Base-by-base conservation (phyloP, 2,888 invertebrate species). In the Trachelus tabidus region DNA sequence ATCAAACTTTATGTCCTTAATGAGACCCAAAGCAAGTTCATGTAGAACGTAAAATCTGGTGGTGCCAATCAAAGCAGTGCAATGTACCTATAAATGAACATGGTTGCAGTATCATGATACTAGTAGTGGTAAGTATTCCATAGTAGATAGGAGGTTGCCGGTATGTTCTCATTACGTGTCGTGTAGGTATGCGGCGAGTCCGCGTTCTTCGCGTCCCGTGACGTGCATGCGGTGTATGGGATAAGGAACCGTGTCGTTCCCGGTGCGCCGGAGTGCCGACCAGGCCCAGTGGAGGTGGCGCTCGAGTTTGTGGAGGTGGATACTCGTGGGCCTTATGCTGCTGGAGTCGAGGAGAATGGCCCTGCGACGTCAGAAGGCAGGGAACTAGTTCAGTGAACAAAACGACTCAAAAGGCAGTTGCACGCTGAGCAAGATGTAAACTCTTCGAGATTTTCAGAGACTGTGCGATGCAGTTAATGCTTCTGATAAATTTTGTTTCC, bases 331-430 rank as follows among this genome's bases (percentile, higher is more conserved):
- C 68, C 82, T 83, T 80, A 81, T 82, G 81, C 77, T 82, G 81
- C 78, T 79, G 73, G 82, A 81, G 83, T 76, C 77, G 35, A 75
- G 56, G 76, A 78, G 83, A 83, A 83, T 79, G 80, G 83, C 81
- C 77, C 80, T 80, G 83, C 82, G 86, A 83, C 82, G 87, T 75
- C 80, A 85, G 88, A 85, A 86, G 87, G 83, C 84, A 85, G 87
- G 90, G 90, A 91, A 91, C 91, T 91, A 91, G 91, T 91, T 91
- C 91, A 91, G 90, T 89, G 90, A 91, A 90, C 90, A 91, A 91
- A 91, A 91, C 90, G 87, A 91, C 88, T 85, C 33, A 71, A 71
- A 34, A 76, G 37, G 73, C 85, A 85, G 86, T 87, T 87, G 87
- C 87, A 84, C 84, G 87, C 87, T 84, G 83, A 86, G 81, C 85